Conservation (phyloP, 2,888 invertebrate species). For the Thera britannica region DNA sequence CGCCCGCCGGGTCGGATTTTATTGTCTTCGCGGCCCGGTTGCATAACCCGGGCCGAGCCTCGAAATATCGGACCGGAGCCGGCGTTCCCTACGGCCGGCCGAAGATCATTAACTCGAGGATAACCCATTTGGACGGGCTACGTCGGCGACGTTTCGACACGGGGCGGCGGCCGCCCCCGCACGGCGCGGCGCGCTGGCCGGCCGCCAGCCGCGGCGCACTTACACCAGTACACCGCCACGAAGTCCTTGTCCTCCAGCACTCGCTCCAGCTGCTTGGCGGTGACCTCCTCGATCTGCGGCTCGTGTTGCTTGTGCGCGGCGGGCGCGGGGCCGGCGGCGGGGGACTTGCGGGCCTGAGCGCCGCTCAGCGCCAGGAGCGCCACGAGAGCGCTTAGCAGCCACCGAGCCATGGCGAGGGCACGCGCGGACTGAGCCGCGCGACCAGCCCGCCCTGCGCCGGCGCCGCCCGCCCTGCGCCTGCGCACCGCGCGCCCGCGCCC, state of each 20-base stretch:
- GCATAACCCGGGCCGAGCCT: slow-evolving; percentile 74
- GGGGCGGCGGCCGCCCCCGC: slow-evolving; percentile 63
- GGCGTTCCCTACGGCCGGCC: slow-evolving; percentile 65
- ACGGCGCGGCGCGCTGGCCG: slow-evolving; percentile 55
- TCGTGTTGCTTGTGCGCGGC: slow-evolving; percentile 73
- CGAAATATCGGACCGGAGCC: slow-evolving; percentile 68
- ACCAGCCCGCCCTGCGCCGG: slow-evolving; percentile 60
- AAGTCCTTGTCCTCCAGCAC: slow-evolving; percentile 96
- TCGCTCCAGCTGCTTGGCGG: slow-evolving; percentile 95
- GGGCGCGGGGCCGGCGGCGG: slow-evolving; percentile 46
- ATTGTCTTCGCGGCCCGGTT: slow-evolving; percentile 77
- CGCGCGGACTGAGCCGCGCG: slow-evolving; percentile 73
- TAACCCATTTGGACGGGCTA: slow-evolving; percentile 77
- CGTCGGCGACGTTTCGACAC: slow-evolving; percentile 71
- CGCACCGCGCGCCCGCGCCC: slow-evolving; percentile 44
- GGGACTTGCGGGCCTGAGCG: slow-evolving; percentile 79
- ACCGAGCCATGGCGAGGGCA: slow-evolving; percentile 83
- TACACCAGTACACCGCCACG: slow-evolving; percentile 98
- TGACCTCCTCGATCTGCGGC: slow-evolving; percentile 96
- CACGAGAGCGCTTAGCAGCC: slow-evolving; percentile 75
- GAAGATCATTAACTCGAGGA: slow-evolving; percentile 77
- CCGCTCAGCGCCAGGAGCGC: slow-evolving; percentile 83
- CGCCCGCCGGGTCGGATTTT: slow-evolving; percentile 78
- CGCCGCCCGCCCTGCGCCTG: slow-evolving; percentile 52
- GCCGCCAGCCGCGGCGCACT: slow-evolving; percentile 83